phyloP scores from a whole-genome alignment of 2,888 invertebrate species.

The Drosophila robusta region DNA sequence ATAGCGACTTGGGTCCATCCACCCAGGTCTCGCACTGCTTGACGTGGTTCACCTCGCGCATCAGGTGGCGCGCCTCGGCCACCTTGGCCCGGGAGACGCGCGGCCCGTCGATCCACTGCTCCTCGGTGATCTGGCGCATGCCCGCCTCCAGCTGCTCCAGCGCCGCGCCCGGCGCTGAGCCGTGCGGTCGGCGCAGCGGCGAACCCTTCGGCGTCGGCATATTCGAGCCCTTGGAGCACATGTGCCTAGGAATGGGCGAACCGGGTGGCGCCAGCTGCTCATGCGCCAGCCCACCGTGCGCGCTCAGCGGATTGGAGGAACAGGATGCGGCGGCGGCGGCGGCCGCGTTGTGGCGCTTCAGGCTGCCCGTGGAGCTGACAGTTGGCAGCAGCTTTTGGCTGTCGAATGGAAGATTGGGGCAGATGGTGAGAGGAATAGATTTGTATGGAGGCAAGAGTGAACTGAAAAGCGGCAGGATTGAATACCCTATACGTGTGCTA shows the following conservation, averaged over 20 bases:
- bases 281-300: slow-evolving; percentile 34
- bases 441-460: too few relatives aligned
- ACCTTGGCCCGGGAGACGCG: slow-evolving; percentile 93
- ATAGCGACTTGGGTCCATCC: slow-evolving; percentile 94
- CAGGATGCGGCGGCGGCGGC: slow-evolving; percentile 9
- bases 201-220: slow-evolving; percentile 87
- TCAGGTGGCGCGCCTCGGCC: slow-evolving; percentile 92
- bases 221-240: slow-evolving; percentile 83
- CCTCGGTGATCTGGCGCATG: slow-evolving; percentile 88
- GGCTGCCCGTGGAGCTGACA: slow-evolving; percentile 49
- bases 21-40: slow-evolving; percentile 97
- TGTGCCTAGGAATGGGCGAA: slow-evolving; percentile 70
- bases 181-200: slow-evolving; percentile 85
- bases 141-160: slow-evolving; percentile 82
- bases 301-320: slow-evolving; percentile 29
- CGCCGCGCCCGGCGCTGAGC: slow-evolving; percentile 66
- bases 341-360: slow-evolving; percentile 53
- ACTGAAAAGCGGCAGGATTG: neutral
- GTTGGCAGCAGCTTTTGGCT: slow-evolving; percentile 61
- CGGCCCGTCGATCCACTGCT: slow-evolving; percentile 99
- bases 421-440: too few relatives aligned
- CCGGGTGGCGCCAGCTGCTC: slow-evolving; percentile 56
- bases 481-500: too few relatives aligned
- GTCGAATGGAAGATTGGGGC: neutral
- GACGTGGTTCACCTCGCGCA: slow-evolving; percentile 90